These are phyloP conservation scores for Oreochromis aureus DNA, from an alignment of 2,113 vertebrate genomes.

Conservation along the genomic window DNA sequence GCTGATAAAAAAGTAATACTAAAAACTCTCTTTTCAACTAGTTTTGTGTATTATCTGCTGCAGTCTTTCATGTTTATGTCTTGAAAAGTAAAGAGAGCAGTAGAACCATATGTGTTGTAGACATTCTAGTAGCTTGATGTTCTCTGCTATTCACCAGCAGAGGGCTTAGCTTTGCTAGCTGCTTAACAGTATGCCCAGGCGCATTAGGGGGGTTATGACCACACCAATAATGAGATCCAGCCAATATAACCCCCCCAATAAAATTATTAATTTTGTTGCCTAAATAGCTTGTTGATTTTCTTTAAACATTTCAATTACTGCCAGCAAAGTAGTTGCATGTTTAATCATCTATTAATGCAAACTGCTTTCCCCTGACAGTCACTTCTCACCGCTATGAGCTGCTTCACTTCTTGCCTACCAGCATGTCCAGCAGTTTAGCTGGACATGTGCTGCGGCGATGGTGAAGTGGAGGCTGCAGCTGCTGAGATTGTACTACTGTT, in stretches of 20 bases:
- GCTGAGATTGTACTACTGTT: too few species aligned
- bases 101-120: fast-evolving
- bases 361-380: not conserved
- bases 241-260: not conserved
- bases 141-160: not conserved
- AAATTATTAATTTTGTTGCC: not conserved
- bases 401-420: not conserved
- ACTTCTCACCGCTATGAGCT: not conserved
- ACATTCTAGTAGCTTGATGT: not conserved
- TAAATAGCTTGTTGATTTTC: not conserved
- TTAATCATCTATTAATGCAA: not conserved
- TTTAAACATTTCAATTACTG: not conserved
- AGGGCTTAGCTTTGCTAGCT: not conserved
- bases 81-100: not conserved
- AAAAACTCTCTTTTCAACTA: too few species aligned
- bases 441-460: too few species aligned
- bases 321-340: not conserved
- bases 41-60: too few species aligned
- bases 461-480: too few species aligned
- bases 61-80: not conserved
- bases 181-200: not conserved
- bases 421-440: too few species aligned
- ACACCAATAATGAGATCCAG: not conserved
- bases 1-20: too few species aligned
- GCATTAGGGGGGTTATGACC: not conserved